phyloP scores from a whole-genome alignment of 2,113 vertebrate species.

The Aix galericulata region DNA sequence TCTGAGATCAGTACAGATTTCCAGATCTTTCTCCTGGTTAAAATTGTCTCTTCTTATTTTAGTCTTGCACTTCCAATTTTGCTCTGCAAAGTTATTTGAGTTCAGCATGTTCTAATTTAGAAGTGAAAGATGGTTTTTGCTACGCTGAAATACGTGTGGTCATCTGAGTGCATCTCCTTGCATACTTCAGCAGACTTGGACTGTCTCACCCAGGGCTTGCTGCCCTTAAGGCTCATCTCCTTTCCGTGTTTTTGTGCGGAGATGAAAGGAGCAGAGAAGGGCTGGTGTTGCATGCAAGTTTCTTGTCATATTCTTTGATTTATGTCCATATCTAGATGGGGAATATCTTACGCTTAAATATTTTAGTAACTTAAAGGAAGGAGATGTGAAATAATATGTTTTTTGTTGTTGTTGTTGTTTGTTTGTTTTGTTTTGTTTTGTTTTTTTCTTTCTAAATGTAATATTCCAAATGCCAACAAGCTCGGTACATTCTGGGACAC shows the following conservation, averaged over 20 bases:
- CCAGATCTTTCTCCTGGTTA: neutral
- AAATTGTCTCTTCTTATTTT: slow-evolving; percentile 45
- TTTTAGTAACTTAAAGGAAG: slow-evolving; percentile 42
- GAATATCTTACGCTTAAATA: slow-evolving; percentile 39
- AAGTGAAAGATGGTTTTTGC: slow-evolving; percentile 15
- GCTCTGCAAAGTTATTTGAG: slow-evolving; percentile 29
- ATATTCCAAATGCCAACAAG: slow-evolving; percentile 27
- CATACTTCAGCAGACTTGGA: slow-evolving; percentile 1
- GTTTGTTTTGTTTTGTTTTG: too few species aligned
- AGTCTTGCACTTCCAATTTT: slow-evolving; percentile 31
- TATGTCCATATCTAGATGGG: slow-evolving; percentile 26
- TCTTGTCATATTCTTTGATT: slow-evolving; percentile 48
- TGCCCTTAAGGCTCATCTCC: slow-evolving; percentile 21
- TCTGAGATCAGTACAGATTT: neutral
- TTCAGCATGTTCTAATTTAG: slow-evolving; percentile 41
- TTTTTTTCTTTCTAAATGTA: slow-evolving; percentile 18
- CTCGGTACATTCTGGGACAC: slow-evolving; percentile 33
- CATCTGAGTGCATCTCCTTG: neutral
- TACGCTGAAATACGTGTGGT: neutral
- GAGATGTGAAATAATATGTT: slow-evolving; percentile 33
- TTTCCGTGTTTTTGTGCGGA: slow-evolving; percentile 5
- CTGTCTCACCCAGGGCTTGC: neutral
- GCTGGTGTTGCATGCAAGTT: neutral
- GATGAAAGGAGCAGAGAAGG: slow-evolving; percentile 28
- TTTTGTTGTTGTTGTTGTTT: neutral